Base-by-base conservation (phyloP, 2,888 invertebrate species). In the Eristalis pertinax region DNA sequence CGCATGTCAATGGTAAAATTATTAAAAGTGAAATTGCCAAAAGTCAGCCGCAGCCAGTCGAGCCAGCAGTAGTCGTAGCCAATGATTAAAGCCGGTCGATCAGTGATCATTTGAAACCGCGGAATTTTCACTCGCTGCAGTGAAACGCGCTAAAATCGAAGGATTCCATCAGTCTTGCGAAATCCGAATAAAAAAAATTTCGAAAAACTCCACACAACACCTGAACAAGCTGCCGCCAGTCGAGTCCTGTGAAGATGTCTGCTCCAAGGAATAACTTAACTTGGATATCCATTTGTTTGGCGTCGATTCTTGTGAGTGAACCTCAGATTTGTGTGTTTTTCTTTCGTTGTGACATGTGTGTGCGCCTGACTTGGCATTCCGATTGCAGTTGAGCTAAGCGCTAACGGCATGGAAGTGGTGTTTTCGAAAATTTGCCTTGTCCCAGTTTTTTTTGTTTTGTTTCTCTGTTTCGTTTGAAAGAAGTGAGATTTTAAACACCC, bases 21-120 rank as follows among this genome's bases (percentile, higher is more conserved):
- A 87, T 87, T 84, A 87, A 87, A 87, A 87, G 87, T 87, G 87
- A 87, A 87, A 87, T 73, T 87, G 79, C 29, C 73, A 63, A 73
- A 68, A 60, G 26, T 24, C 60, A 2, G 60, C 26, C 60, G 4
- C 24, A 67, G 15, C 41, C 26, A 58, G 41, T 24, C 60, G 19
- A 29, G 38, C 22, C 41, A 77, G 63, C 69, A 50, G 69, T 62
- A 24, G 79, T 78, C 78, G 19, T 69, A 68, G 72, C 68, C 43
- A 79, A 72, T 84, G 64, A 68, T 70, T 75, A 26, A 63, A 79
- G 86, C 86, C 86, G 86, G 86, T 72, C 58, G 78, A 69, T 64
- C 41, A 63, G 73, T 69, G 50, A 69, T 81, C 82, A 78, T 74
- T 86, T 72, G 65, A 70, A 62, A 63, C 74, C 62, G 72, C 67